These are phyloP conservation scores for Shargacucullia verbasci DNA, from an alignment of 2,888 invertebrate genomes.

Conservation along the genomic window DNA sequence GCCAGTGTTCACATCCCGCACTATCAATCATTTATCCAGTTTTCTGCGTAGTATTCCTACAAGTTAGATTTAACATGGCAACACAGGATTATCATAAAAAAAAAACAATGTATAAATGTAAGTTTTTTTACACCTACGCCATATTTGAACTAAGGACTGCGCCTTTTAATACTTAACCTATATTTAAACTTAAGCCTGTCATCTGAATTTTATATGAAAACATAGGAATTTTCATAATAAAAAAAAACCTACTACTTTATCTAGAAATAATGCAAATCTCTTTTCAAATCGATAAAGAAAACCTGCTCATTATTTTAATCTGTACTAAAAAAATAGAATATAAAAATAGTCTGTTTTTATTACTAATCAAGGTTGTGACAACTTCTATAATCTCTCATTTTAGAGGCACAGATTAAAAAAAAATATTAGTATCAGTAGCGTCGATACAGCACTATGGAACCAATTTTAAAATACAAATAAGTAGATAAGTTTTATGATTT, in stretches of 20 bases:
- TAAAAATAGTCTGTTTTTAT: slow-evolving; percentile 10
- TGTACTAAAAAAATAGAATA: slow-evolving; percentile 2
- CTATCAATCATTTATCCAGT: too few species aligned
- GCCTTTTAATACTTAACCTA: too few species aligned
- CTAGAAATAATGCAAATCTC: neutral
- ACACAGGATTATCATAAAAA: too few species aligned
- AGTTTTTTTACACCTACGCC: too few species aligned
- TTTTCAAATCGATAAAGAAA: slow-evolving; percentile 1
- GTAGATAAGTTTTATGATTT: slow-evolving; percentile 42
- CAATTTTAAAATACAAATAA: slow-evolving; percentile 37
- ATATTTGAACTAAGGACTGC: too few species aligned
- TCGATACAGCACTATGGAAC: slow-evolving; percentile 39
- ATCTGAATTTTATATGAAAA: slow-evolving; percentile 1
- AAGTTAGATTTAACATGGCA: too few species aligned
- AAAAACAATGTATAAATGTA: too few species aligned
- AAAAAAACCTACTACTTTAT: slow-evolving; percentile 3
- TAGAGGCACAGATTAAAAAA: slow-evolving; percentile 33
- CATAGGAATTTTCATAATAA: too few species aligned
- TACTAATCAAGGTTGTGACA: slow-evolving; percentile 20
- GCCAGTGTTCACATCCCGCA: too few species aligned
- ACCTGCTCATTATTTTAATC: slow-evolving; percentile 10
- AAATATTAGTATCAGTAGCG: slow-evolving; percentile 16
- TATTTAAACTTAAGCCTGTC: neutral
- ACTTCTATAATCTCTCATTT: slow-evolving; percentile 11
- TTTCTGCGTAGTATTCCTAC: too few species aligned